Evolutionary conservation across 2,797 vertebrate species (phyloP).

Genomic region (Falco novaeseelandiae): DNA sequence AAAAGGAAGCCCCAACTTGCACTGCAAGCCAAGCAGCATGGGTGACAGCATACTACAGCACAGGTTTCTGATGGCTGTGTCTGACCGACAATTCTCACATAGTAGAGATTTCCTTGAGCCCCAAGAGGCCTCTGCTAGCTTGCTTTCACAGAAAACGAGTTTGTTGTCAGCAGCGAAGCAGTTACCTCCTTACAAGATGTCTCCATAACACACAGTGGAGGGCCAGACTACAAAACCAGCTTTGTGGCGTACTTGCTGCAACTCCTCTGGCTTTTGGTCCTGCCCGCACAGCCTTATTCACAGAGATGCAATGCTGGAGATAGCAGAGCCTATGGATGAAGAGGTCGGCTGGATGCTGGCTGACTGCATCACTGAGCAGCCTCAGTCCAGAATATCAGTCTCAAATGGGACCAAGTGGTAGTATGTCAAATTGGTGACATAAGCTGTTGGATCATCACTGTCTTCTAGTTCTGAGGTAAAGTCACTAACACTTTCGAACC

Average conservation of each 20-base stretch:
- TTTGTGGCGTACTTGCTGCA: background rate
- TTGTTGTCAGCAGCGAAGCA: background rate
- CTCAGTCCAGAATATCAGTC: slow-evolving; percentile 96
- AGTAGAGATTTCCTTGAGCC: background rate
- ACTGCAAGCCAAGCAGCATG: background rate
- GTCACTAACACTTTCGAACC: slow-evolving; percentile 89
- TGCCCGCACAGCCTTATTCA: background rate
- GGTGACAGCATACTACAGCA: background rate
- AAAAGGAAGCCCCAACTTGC: slow-evolving; percentile 9
- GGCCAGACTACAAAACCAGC: background rate
- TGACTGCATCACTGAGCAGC: background rate
- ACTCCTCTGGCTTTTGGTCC: background rate
- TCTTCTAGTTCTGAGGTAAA: slow-evolving; percentile 84
- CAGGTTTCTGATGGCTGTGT: background rate
- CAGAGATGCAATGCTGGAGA: background rate
- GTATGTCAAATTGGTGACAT: slow-evolving; percentile 97
- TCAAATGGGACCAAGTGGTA: slow-evolving; percentile 97
- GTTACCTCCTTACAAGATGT: background rate
- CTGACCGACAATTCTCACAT: background rate
- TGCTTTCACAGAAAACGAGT: background rate
- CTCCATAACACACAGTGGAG: background rate
- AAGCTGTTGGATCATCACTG: slow-evolving; percentile 88
- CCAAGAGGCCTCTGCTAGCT: background rate
- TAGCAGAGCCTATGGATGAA: background rate
- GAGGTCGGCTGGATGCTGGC: background rate